These are phyloP conservation scores for Oceanites oceanicus DNA, from an alignment of 2,113 vertebrate genomes.

Conservation along the genomic window DNA sequence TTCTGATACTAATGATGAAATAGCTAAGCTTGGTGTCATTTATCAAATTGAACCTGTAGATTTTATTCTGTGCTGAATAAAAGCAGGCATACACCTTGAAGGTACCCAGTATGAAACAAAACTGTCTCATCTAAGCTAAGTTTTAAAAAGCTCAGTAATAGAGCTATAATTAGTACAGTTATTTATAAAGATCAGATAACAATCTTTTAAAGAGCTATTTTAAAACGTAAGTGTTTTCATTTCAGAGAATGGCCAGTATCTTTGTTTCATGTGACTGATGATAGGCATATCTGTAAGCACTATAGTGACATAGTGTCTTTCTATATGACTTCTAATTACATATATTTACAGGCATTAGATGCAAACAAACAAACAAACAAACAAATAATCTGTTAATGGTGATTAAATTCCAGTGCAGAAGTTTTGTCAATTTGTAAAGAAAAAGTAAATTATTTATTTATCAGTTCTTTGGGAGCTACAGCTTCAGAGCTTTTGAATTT, in stretches of 20 bases:
- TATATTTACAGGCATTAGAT: not conserved
- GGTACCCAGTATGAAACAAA: not conserved
- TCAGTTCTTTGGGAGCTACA: not conserved
- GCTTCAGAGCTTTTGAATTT: not conserved
- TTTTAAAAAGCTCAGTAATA: not conserved
- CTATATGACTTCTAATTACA: not conserved
- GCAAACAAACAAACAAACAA: not conserved
- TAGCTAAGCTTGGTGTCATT: not conserved
- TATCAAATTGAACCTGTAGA: not conserved
- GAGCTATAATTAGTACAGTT: not conserved
- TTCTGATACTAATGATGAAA: not conserved
- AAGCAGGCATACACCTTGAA: not conserved
- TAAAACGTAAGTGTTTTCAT: not conserved
- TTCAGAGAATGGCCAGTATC: not conserved
- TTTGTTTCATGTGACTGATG: not conserved
- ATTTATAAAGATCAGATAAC: not conserved
- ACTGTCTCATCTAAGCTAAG: not conserved
- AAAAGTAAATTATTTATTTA: not conserved
- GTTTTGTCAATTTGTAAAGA: not conserved
- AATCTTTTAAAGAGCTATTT: not conserved
- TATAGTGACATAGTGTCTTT: not conserved
- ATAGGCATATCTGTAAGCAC: not conserved
- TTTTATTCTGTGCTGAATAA: not conserved
- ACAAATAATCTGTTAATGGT: not conserved
- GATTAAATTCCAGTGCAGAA: slow-evolving; percentile 4